phyloP scores from a whole-genome alignment of 2,888 invertebrate genomes.

The Hololepta plana region DNA sequence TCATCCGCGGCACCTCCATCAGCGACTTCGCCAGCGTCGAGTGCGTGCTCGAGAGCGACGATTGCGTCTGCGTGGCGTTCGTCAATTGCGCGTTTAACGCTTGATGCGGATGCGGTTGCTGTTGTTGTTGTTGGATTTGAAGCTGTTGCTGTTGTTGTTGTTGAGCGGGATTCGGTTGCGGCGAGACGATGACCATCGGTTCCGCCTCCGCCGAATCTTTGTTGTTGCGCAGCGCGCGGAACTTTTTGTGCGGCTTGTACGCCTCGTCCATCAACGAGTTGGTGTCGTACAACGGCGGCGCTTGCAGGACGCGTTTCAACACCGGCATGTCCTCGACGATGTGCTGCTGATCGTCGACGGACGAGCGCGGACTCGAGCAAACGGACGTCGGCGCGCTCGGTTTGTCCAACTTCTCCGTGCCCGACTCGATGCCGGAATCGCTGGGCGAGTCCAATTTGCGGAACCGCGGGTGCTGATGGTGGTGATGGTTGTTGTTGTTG shows the following conservation, averaged over 20 bases:
- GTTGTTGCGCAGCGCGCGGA: conserved; percentile 55
- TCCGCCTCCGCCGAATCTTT: conserved; percentile 69
- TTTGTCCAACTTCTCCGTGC: conserved; percentile 73
- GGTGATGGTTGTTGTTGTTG: too few species aligned
- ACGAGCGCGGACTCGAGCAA: conserved; percentile 74
- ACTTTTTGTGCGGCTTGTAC: conserved; percentile 91
- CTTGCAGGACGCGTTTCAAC: conserved; percentile 77
- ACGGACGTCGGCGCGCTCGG: conserved; percentile 48
- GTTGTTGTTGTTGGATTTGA: conserved; percentile 15
- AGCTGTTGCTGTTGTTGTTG: conserved; percentile 16
- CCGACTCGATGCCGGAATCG: conserved; percentile 86
- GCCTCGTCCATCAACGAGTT: conserved; percentile 87
- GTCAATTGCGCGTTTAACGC: conserved; percentile 8
- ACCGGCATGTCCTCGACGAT: conserved; percentile 84
- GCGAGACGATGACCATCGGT: conserved; percentile 32
- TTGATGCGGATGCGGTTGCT: too few species aligned
- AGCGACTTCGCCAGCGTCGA: conserved; percentile 78
- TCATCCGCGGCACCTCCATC: conserved; percentile 88
- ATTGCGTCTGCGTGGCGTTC: conserved; percentile 23
- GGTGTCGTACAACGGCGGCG: conserved; percentile 80
- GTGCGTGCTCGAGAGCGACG: conserved; percentile 67
- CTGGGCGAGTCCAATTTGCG: conserved; percentile 81
- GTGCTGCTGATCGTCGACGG: conserved; percentile 63
- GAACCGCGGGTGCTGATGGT: conserved; percentile 34
- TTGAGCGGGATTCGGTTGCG: conserved; percentile 16